Conservation (phyloP, 2,888 invertebrate species). For the Tetranychus piercei region DNA sequence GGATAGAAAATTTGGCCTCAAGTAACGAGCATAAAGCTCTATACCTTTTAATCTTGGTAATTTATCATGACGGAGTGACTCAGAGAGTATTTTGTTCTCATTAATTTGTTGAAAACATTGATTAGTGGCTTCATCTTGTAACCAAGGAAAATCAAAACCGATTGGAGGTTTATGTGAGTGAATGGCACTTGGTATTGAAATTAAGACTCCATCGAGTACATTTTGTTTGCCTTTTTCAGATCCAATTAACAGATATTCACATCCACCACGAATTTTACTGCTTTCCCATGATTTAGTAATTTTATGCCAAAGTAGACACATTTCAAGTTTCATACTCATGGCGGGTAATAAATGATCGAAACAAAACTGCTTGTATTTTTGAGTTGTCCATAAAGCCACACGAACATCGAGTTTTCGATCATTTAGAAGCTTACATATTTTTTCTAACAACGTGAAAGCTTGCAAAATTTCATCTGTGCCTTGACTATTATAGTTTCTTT, state of each 20-base stretch:
- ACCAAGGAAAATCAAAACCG: not conserved
- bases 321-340: not conserved
- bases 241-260: constrained; percentile 16
- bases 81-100: no score
- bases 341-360: constrained; percentile 17
- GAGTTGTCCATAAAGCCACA: constrained; percentile 19
- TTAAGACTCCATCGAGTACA: constrained; percentile 39
- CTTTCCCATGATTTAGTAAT: constrained; percentile 18
- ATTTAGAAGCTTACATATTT: not conserved
- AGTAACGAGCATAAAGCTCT: constrained; percentile 79
- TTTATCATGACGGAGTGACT: not conserved
- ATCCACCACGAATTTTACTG: constrained; percentile 18
- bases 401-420: not conserved
- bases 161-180: constrained; percentile 85
- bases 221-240: not conserved
- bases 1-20: constrained; percentile 47
- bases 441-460: constrained; percentile 9
- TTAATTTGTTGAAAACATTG: not conserved
- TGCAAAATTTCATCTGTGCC: constrained; percentile 9
- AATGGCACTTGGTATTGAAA: constrained; percentile 71
- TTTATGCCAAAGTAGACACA: constrained; percentile 20
- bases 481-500: constrained; percentile 16
- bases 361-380: constrained; percentile 17
- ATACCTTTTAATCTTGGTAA: constrained; percentile 42
- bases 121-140: not conserved